A percentile compares a stretch with the other conserved stretches of the same genome.
These are phyloP conservation scores for Exaiptasia diaphana DNA, from an alignment of 64 coral and sea anemone genomes.

Conservation along the genomic window DNA sequence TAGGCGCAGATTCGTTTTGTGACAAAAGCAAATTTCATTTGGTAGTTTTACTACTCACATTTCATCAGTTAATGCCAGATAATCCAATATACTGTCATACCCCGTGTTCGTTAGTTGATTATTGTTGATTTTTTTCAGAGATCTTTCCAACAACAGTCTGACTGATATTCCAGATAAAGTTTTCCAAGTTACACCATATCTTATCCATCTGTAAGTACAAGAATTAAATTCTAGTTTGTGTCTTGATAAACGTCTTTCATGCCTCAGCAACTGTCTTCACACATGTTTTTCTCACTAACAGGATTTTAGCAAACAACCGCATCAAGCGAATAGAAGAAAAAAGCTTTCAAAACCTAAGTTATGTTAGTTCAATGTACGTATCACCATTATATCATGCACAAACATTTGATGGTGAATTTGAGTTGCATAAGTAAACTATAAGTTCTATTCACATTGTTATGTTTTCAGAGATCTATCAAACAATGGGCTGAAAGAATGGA, in stretches of 20 bases:
- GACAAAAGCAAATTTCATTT: not conserved
- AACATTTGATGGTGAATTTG: not conserved
- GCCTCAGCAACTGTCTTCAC: not conserved
- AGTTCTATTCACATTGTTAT: not conserved
- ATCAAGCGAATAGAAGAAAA: not conserved
- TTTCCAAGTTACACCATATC: not conserved
- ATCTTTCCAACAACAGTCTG: slow-evolving; percentile 23
- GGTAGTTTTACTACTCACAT: not conserved
- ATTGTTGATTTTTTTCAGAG: not conserved
- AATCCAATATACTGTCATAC: not conserved
- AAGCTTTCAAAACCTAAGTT: not conserved
- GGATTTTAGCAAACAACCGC: not conserved
- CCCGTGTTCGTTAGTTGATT: not conserved
- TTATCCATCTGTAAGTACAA: slow-evolving; percentile 5
- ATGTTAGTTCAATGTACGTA: not conserved
- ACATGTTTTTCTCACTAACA: not conserved
- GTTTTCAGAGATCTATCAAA: slow-evolving; percentile 22
- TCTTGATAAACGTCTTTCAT: not conserved
- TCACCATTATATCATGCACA: not conserved
- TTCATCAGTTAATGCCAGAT: not conserved
- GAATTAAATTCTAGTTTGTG: not conserved
- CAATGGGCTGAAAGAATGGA: slow-evolving; percentile 7
- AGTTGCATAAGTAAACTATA: not conserved
- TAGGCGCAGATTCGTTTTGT: not conserved
- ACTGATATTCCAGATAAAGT: slow-evolving; percentile 21